Conservation (phyloP, 2,888 invertebrate species). For the Lasioglossum vierecki region DNA sequence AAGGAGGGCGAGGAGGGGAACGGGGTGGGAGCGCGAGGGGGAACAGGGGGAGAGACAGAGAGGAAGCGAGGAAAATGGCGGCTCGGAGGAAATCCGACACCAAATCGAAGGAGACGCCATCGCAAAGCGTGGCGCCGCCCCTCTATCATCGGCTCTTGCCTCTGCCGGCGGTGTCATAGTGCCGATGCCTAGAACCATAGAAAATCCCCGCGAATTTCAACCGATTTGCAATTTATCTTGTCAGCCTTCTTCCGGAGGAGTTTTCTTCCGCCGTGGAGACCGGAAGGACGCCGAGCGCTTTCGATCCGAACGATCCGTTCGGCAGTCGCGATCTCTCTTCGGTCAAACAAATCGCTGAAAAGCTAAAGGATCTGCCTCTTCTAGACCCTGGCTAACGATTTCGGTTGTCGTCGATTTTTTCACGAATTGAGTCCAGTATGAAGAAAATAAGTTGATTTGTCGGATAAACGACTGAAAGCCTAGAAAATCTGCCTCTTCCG, state of each 20-base stretch:
- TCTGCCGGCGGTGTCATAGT: slow-evolving; percentile 58
- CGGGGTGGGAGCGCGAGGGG: slow-evolving; percentile 28
- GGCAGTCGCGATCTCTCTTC: not conserved
- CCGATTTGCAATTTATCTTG: not conserved
- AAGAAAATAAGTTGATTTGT: not conserved
- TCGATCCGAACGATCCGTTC: not conserved
- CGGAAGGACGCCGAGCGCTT: not conserved
- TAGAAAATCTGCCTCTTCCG: not conserved
- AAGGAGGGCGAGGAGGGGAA: slow-evolving; percentile 45
- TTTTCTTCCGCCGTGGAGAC: not conserved
- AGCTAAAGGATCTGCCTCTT: not conserved
- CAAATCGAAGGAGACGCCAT: slow-evolving; percentile 84
- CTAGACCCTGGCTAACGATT: not conserved
- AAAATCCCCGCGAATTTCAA: not conserved
- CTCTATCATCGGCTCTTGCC: slow-evolving; percentile 77
- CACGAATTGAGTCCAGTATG: not conserved
- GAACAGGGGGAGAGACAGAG: slow-evolving; percentile 50
- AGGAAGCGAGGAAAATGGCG: slow-evolving; percentile 83
- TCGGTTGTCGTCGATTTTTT: not conserved
- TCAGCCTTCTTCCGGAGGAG: not conserved
- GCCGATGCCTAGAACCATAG: slow-evolving; percentile 22
- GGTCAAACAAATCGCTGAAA: not conserved
- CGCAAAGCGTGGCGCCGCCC: slow-evolving; percentile 82
- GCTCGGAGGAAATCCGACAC: slow-evolving; percentile 81
- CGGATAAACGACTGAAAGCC: not conserved